A percentile compares a stretch with the other conserved stretches of the same genome.
Evolutionary conservation across 2,888 invertebrate species (phyloP).

Genomic region (Dryococelus australis): DNA sequence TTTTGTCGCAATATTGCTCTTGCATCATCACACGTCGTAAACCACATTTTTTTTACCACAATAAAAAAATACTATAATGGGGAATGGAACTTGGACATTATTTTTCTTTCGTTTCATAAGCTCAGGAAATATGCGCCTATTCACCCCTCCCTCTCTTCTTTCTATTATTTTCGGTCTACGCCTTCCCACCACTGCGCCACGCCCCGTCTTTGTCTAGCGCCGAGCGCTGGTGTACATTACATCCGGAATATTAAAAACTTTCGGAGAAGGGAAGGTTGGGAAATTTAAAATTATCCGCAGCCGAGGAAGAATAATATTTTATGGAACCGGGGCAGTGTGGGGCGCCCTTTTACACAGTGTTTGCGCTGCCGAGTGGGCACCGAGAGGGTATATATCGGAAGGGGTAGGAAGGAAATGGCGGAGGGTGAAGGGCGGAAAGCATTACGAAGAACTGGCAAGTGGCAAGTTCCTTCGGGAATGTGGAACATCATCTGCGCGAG

Average conservation of each 20-base stretch:
- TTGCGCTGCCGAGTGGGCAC: not conserved
- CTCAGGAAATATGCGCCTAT: not conserved
- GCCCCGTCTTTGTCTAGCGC: not conserved
- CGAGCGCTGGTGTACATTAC: not conserved
- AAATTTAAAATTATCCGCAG: not conserved
- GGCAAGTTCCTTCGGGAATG: not conserved
- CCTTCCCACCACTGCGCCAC: not conserved
- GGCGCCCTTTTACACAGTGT: not conserved
- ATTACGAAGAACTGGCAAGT: slow-evolving; percentile 8
- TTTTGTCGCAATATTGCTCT: not conserved
- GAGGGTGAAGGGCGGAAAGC: not conserved
- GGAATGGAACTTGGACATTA: not conserved
- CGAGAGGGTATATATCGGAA: no score
- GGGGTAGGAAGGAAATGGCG: not conserved
- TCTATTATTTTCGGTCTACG: not conserved
- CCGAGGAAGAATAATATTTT: slow-evolving; percentile 9
- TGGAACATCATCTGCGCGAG: not conserved
- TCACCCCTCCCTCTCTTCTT: not conserved
- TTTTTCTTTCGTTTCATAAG: not conserved
- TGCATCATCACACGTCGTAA: not conserved
- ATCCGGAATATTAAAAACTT: slow-evolving; percentile 8
- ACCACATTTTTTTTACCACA: not conserved
- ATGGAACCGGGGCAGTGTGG: not conserved
- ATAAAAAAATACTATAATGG: not conserved
- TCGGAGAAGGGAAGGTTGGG: not conserved